Conservation (phyloP, 2,888 invertebrate species). For the Ophraella communa region DNA sequence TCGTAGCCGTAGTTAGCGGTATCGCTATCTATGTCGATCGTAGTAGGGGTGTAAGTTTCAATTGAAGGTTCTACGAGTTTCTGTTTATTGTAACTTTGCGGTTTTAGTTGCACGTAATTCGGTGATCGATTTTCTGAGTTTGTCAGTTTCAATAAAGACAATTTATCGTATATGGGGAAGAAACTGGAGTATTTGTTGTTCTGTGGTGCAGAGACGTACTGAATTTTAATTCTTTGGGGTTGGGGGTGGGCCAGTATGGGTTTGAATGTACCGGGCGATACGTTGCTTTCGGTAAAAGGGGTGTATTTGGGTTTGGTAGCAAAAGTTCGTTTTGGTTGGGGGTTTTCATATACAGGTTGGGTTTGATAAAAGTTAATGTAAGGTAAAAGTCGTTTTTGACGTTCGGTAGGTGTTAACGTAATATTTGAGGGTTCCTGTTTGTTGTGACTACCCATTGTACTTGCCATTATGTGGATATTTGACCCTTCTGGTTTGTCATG, state of each 20-base stretch:
- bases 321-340: no score
- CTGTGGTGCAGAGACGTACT: slow-evolving; percentile 30
- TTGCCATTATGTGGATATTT: slow-evolving; percentile 41
- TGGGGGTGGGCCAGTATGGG: slow-evolving; percentile 54
- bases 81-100: slow-evolving; percentile 31
- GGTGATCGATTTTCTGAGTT: slow-evolving; percentile 42
- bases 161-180: slow-evolving; percentile 56
- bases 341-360: no score
- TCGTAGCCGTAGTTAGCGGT: slow-evolving; percentile 35
- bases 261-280: slow-evolving; percentile 64
- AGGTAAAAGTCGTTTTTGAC: slow-evolving; percentile 79
- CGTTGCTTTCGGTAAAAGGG: slow-evolving; percentile 64
- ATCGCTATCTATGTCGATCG: slow-evolving; percentile 52
- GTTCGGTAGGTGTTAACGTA: slow-evolving; percentile 61
- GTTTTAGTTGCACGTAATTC: slow-evolving; percentile 27
- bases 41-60: slow-evolving; percentile 55
- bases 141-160: slow-evolving; percentile 56
- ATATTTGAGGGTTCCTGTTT: slow-evolving; percentile 33
- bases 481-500: slow-evolving; percentile 54
- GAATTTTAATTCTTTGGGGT: slow-evolving; percentile 34
- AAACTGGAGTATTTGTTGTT: slow-evolving; percentile 51
- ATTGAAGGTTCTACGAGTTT: slow-evolving; percentile 43
- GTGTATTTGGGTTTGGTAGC: slow-evolving; percentile 57
- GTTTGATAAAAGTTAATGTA: slow-evolving; percentile 82
- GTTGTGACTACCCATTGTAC: slow-evolving; percentile 42